Conservation (phyloP, 37 sponge, comb jelly and placozoan species). For the Axinella damicornis region DNA sequence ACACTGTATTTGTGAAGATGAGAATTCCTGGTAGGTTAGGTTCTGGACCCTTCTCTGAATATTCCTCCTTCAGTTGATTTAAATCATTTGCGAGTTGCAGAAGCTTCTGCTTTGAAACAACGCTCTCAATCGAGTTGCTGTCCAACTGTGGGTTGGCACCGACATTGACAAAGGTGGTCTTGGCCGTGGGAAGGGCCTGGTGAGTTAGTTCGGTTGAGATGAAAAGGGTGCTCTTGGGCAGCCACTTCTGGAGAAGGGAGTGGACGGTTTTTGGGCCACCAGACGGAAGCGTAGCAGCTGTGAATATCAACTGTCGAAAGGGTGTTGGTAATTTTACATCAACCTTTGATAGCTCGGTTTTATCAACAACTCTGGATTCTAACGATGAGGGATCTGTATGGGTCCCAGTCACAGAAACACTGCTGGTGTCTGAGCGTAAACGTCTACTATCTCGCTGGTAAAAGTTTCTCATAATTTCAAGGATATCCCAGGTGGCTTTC, state of each 20-base stretch:
- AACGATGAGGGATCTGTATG: no score
- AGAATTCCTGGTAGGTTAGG: slow-evolving; percentile 20
- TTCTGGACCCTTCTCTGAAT: background rate
- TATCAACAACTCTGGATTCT: no score
- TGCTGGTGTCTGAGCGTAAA: background rate
- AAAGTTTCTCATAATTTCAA: slow-evolving; percentile 32
- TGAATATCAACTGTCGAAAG: slow-evolving; percentile 62
- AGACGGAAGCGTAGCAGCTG: slow-evolving; percentile 81
- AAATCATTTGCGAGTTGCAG: slow-evolving; percentile 35
- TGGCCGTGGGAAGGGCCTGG: slow-evolving; percentile 19
- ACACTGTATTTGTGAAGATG: slow-evolving; percentile 57
- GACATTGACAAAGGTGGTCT: slow-evolving; percentile 39
- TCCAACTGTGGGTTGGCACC: background rate
- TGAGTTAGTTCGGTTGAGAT: slow-evolving; percentile 68
- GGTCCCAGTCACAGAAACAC: no score
- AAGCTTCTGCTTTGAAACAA: background rate
- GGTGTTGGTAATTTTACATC: background rate
- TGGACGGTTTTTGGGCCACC: slow-evolving; percentile 46
- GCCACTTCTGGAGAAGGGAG: slow-evolving; percentile 40
- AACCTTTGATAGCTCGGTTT: background rate
- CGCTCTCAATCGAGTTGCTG: background rate
- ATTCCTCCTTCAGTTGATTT: background rate
- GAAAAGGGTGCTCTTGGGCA: slow-evolving; percentile 49
- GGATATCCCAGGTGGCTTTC: slow-evolving; percentile 46
- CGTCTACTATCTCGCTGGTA: background rate